A percentile compares a stretch with the other conserved stretches of the same genome.
These are phyloP conservation scores for Teleogryllus oceanicus DNA, from an alignment of 2,888 invertebrate genomes.

Conservation along the genomic window DNA sequence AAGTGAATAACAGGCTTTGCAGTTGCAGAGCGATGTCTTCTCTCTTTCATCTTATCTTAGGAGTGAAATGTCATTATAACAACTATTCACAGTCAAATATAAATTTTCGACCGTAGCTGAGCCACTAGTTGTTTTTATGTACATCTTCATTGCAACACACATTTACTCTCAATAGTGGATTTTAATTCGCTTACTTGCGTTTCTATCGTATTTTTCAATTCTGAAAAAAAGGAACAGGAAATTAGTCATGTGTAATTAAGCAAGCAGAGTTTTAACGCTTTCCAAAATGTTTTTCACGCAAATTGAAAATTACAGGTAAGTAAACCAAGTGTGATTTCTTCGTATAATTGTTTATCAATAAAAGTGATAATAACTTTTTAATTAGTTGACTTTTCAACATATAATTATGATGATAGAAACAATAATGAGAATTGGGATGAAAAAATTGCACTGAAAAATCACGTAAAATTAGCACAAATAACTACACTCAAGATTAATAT, in stretches of 20 bases:
- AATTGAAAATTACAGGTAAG: neutral
- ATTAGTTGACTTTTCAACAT: too few relatives aligned
- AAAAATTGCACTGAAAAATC: neutral
- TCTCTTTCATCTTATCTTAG: constrained; percentile 22
- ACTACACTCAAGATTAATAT: too few relatives aligned
- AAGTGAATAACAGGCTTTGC: constrained; percentile 27
- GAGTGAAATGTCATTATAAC: constrained; percentile 20
- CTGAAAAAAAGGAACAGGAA: constrained; percentile 64
- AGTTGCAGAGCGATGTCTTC: constrained; percentile 25
- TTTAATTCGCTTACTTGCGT: constrained; percentile 95
- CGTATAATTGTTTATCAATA: neutral
- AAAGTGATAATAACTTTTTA: too few relatives aligned
- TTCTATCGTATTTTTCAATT: constrained; percentile 95
- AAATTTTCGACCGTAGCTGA: constrained; percentile 18
- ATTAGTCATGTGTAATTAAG: constrained; percentile 22
- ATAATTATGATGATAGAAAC: too few relatives aligned
- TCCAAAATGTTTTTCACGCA: neutral
- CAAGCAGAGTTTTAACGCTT: neutral
- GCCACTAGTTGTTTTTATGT: constrained; percentile 4
- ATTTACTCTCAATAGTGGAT: constrained; percentile 94
- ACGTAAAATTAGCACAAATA: neutral
- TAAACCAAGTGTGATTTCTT: neutral
- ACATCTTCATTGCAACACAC: constrained; percentile 83
- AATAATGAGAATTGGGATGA: neutral
- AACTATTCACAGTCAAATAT: constrained; percentile 21